These are phyloP conservation scores for Carassius auratus DNA, from an alignment of 2,113 vertebrate species.

Conservation along the genomic window DNA sequence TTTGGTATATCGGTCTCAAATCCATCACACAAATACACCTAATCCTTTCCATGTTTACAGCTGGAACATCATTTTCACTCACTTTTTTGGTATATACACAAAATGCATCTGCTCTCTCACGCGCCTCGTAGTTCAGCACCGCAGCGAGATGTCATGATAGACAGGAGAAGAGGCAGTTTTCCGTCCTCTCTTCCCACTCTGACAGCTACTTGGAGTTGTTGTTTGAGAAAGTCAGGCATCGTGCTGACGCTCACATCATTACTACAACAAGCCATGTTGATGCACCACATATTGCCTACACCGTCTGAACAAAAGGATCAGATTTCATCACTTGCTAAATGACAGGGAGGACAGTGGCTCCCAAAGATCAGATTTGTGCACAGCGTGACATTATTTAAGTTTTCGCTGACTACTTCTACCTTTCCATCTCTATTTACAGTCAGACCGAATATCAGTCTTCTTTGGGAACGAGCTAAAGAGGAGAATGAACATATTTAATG, in stretches of 20 bases:
- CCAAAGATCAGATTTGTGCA: not conserved
- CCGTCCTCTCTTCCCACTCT: not conserved
- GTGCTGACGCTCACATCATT: conserved; percentile 2
- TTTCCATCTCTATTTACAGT: conserved; percentile 1
- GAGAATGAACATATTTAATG: not conserved
- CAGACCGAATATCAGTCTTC: not conserved
- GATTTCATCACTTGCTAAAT: not conserved
- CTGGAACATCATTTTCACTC: not conserved
- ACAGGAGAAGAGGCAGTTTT: conserved; percentile 15
- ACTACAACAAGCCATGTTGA: not conserved
- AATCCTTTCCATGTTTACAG: not conserved
- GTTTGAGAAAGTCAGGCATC: conserved; percentile 15
- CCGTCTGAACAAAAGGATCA: not conserved
- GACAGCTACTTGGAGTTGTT: conserved; percentile 11
- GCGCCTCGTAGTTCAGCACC: not conserved
- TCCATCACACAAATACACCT: not conserved
- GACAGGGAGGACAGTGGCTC: not conserved
- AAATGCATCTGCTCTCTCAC: not conserved
- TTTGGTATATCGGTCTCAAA: not conserved
- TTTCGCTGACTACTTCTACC: not conserved
- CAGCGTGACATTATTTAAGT: not conserved
- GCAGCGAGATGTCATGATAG: not conserved
- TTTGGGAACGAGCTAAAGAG: not conserved
- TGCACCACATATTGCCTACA: not conserved
- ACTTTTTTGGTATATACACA: not conserved